phyloP scores from a whole-genome alignment of 2,888 invertebrate species.

The Macaria notata region DNA sequence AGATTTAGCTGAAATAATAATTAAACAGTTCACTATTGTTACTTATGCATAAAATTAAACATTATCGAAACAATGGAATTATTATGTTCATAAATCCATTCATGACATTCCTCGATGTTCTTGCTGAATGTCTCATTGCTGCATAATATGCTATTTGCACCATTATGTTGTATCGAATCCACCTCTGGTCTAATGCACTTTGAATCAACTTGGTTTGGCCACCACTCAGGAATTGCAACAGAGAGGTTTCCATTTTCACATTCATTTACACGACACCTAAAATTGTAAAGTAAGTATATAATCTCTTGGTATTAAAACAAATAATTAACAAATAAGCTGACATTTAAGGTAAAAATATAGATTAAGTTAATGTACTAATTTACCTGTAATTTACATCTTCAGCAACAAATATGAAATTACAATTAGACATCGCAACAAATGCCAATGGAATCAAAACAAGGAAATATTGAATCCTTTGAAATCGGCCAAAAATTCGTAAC shows the following conservation, averaged over 20 bases:
- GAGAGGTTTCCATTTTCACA: constrained; percentile 49
- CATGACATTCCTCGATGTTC: constrained; percentile 52
- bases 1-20: constrained; percentile 56
- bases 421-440: constrained; percentile 63
- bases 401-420: constrained; percentile 68
- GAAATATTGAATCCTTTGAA: constrained; percentile 58
- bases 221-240: constrained; percentile 54
- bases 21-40: too few relatives aligned
- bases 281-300: constrained; percentile 3
- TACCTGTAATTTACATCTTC: constrained; percentile 63
- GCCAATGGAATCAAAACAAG: constrained; percentile 57
- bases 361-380: constrained; percentile 8
- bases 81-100: constrained; percentile 63
- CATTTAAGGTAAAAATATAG: too few relatives aligned
- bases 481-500: constrained; percentile 54
- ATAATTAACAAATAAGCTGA: too few relatives aligned
- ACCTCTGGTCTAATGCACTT: constrained; percentile 58
- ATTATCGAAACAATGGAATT: constrained; percentile 56
- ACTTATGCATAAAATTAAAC: too few relatives aligned
- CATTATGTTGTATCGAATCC: constrained; percentile 36
- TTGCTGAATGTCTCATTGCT: constrained; percentile 49
- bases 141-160: constrained; percentile 50
- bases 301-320: too few relatives aligned
- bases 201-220: constrained; percentile 54
- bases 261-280: constrained; percentile 61